Percentiles rank a stretch among this genome's conserved stretches.
These are phyloP conservation scores for Pipistrellus kuhlii DNA, from an alignment of 2,797 vertebrate species.

Conservation along the genomic window DNA sequence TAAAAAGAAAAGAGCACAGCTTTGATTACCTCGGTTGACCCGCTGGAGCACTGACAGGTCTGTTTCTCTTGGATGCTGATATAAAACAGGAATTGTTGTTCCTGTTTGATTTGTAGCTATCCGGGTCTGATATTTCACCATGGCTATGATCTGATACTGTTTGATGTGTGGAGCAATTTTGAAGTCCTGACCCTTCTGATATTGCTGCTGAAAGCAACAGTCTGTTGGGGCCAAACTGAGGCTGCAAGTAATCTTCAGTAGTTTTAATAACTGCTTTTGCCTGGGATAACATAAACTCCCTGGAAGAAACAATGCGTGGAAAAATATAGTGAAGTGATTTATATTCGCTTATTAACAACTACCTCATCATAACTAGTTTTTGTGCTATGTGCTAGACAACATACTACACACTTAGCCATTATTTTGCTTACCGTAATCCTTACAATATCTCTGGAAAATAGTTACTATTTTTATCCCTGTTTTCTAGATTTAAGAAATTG, in stretches of 20 bases:
- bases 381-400: background rate
- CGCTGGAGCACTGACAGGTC: slow-evolving; percentile 82
- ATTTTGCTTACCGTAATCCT: background rate
- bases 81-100: slow-evolving; percentile 83
- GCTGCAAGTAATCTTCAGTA: slow-evolving; percentile 67
- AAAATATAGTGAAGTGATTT: slow-evolving; percentile 39
- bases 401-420: background rate
- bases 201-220: slow-evolving; percentile 73
- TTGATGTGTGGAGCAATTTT: slow-evolving; percentile 85
- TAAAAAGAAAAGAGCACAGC: slow-evolving; percentile 81
- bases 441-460: background rate
- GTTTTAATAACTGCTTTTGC: slow-evolving; percentile 78
- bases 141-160: slow-evolving; percentile 83
- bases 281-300: slow-evolving; percentile 65
- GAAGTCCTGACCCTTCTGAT: slow-evolving; percentile 84
- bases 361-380: slow-evolving; percentile 15
- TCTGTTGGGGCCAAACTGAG: slow-evolving; percentile 72
- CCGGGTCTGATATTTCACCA: slow-evolving; percentile 82
- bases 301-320: slow-evolving; percentile 63
- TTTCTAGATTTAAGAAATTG: slow-evolving; percentile 56
- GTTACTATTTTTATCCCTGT: slow-evolving; percentile 6
- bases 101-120: slow-evolving; percentile 84
- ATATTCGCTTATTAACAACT: slow-evolving; percentile 43
- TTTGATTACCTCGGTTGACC: slow-evolving; percentile 89
- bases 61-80: slow-evolving; percentile 84